Evolutionary conservation across 2,888 invertebrate species (phyloP).

Genomic region (Dasypolia templi): DNA sequence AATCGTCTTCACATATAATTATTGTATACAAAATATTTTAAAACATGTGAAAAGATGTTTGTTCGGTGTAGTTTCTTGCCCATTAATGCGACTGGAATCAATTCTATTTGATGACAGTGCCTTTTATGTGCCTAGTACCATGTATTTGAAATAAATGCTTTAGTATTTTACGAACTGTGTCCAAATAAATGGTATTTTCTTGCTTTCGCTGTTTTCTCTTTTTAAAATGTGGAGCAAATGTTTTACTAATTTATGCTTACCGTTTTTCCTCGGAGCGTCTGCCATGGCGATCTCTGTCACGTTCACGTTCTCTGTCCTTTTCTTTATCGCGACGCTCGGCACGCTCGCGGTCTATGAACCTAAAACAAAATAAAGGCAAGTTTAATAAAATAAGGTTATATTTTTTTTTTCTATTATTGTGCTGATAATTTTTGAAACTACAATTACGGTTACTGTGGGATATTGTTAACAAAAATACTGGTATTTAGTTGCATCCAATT

Average conservation of each 20-base stretch:
- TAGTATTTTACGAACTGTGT: no score
- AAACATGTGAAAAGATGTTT: no score
- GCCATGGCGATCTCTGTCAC: conserved; percentile 78
- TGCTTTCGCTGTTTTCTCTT: no score
- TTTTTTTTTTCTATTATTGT: no score
- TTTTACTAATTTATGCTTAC: conserved; percentile 58
- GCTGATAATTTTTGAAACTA: not conserved
- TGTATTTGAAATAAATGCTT: no score
- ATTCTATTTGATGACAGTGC: no score
- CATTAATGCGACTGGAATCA: no score
- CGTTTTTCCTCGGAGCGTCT: conserved; percentile 82
- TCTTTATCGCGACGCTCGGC: conserved; percentile 75
- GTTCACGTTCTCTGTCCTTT: conserved; percentile 74
- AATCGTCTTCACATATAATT: no score
- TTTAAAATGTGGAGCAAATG: not conserved
- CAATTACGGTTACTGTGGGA: not conserved
- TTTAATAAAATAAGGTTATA: not conserved
- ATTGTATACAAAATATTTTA: no score
- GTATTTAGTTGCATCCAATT: not conserved
- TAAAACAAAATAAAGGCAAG: conserved; percentile 49
- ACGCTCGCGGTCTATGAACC: conserved; percentile 82
- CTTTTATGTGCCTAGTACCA: no score
- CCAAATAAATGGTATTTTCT: no score
- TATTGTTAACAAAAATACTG: not conserved
- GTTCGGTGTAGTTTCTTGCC: no score